Percentiles rank a stretch among this genome's conserved stretches.
These are phyloP conservation scores for Bradypus variegatus DNA, from an alignment of 2,797 vertebrate species.

Conservation along the genomic window DNA sequence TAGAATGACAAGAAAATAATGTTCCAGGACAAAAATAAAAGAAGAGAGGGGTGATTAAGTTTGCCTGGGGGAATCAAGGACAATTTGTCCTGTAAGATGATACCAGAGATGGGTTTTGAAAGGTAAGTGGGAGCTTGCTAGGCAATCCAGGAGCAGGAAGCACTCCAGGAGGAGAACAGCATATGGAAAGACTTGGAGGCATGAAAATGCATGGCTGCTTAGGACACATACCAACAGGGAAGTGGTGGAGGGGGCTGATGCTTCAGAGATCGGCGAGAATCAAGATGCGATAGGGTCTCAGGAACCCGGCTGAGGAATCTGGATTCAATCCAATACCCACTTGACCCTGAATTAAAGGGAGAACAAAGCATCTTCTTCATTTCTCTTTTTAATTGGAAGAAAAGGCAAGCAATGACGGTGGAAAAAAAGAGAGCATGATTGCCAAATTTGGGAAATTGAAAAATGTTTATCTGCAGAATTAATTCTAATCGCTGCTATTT, in stretches of 20 bases:
- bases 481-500: constrained; percentile 45
- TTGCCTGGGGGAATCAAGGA: neutral
- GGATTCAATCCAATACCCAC: neutral
- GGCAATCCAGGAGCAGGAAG: neutral
- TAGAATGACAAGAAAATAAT: neutral
- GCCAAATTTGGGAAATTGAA: constrained; percentile 31
- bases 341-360: neutral
- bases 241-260: neutral
- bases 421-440: neutral
- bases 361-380: neutral
- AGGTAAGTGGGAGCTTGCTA: neutral
- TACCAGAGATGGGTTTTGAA: neutral
- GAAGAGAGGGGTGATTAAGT: neutral
- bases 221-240: neutral
- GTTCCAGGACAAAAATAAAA: neutral
- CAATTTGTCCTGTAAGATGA: neutral
- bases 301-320: neutral
- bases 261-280: neutral
- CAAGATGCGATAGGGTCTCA: neutral
- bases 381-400: neutral
- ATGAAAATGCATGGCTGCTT: neutral
- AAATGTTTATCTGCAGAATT: constrained; percentile 40
- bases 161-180: too few relatives aligned
- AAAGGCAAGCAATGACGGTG: neutral
- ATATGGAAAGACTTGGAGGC: neutral